Base-by-base conservation (phyloP, 2,113 vertebrate species). In the Mormyrus iriodes region DNA sequence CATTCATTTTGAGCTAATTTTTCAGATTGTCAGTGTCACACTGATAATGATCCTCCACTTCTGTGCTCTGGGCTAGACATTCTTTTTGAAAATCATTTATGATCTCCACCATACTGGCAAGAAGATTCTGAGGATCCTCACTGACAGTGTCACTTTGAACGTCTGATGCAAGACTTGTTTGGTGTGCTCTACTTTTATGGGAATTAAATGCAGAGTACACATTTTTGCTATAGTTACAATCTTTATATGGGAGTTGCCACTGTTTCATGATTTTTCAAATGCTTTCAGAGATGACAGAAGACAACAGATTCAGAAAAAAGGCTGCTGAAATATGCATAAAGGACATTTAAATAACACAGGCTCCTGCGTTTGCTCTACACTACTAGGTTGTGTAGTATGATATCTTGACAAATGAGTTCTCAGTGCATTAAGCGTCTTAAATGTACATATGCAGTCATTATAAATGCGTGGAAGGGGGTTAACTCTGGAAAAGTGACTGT, bases 381-480 rank as follows among this genome's bases (percentile, higher is more conserved):
- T 51, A 85, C 52, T 31, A 84, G 35, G 46, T 1, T 7, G 3
- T 65, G 39, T 3, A 19, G 12, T 88, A 39, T 89, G 89, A 87
- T 0, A 89, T 79, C 53, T 2, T 90, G 88, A 88, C 24, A 89
- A 2, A 91, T 91, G 86, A 82, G 35, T 9, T 91, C 88, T 91
- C 58, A 90, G 5, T 31, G 88, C 65, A 84, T 91, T 24, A 21
- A 91, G 86, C 24, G 88, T 88, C 13, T 61, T 55, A 90, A 90
- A 92, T 44, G 55, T 90, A 88, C 82, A 90, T 87, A 90, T 89
- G 24, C 89, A 91, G 52, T 10, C 42, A 19, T 90, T 52, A 90
- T 89, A 87, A 31, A 90, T 65, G 85, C 89, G 89, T 84, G 88
- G 10, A 49, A 10, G 9, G 48, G 48, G 1, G 10, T 31, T 24